Evolutionary conservation across 2,888 invertebrate species (phyloP).

Genomic region (Leuctra nigra): DNA sequence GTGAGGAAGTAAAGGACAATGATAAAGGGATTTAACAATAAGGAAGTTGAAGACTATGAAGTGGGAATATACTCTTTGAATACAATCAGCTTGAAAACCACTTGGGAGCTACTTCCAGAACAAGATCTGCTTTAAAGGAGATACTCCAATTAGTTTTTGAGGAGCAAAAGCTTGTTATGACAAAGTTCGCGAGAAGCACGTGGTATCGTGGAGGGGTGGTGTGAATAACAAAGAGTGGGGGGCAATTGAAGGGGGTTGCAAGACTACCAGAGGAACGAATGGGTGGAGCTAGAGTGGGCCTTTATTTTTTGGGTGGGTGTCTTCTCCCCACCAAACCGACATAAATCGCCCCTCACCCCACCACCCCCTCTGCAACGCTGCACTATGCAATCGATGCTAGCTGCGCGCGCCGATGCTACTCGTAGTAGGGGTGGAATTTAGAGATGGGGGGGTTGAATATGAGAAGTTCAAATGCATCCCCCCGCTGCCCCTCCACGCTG

Average conservation of each 20-base stretch:
- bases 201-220: conserved; percentile 4
- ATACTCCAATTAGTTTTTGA: conserved; percentile 17
- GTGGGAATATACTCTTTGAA: neutral
- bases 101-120: conserved; percentile 2
- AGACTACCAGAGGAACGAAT: conserved; percentile 14
- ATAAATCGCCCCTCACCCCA: conserved; percentile 18
- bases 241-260: conserved; percentile 11
- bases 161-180: conserved; percentile 16
- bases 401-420: conserved; percentile 12
- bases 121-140: neutral
- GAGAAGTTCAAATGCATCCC: conserved; percentile 21
- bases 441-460: conserved; percentile 17
- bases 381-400: conserved; percentile 19
- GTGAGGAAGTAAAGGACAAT: neutral
- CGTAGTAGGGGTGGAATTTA: conserved; percentile 17
- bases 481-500: conserved; percentile 7
- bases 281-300: conserved; percentile 23
- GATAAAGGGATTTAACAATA: neutral
- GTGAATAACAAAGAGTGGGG: conserved; percentile 15
- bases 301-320: conserved; percentile 25
- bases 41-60: neutral
- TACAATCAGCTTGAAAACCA: conserved; percentile 4
- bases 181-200: conserved; percentile 5
- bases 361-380: conserved; percentile 1
- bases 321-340: conserved; percentile 12